These are phyloP conservation scores for Bathynomus jamesi DNA, from an alignment of 1,140 invertebrate species.

Conservation along the genomic window DNA sequence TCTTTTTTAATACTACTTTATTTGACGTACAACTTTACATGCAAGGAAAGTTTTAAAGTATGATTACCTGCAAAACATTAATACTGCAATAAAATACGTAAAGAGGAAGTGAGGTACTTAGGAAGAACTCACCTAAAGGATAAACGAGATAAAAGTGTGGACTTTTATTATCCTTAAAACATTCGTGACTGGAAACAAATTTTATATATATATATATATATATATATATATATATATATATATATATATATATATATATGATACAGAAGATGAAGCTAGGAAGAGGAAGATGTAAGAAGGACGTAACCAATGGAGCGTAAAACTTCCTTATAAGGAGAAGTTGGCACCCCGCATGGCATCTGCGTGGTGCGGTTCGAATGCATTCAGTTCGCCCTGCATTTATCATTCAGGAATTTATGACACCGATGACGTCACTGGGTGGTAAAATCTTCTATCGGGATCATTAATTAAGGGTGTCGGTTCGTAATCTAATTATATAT, in stretches of 20 bases:
- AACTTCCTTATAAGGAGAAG: background rate
- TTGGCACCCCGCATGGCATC: background rate
- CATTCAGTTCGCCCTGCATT: too few relatives aligned
- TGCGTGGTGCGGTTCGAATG: background rate
- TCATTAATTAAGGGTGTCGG: too few relatives aligned
- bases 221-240: conserved; percentile 3
- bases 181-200: background rate
- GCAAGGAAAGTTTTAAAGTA: background rate
- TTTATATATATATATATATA: background rate
- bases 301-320: background rate
- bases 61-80: background rate
- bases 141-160: background rate
- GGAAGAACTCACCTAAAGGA: background rate
- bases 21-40: background rate
- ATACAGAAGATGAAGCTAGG: background rate
- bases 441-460: too few relatives aligned
- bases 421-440: too few relatives aligned
- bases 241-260: background rate
- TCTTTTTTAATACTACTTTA: too few relatives aligned
- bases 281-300: background rate
- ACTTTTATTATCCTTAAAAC: background rate
- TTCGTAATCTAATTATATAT: too few relatives aligned
- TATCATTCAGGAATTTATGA: too few relatives aligned
- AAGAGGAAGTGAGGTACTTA: too few relatives aligned
- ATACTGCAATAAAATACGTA: too few relatives aligned